Evolutionary conservation across 2,797 vertebrate species (phyloP).

Genomic region (Molossus alvarezi): DNA sequence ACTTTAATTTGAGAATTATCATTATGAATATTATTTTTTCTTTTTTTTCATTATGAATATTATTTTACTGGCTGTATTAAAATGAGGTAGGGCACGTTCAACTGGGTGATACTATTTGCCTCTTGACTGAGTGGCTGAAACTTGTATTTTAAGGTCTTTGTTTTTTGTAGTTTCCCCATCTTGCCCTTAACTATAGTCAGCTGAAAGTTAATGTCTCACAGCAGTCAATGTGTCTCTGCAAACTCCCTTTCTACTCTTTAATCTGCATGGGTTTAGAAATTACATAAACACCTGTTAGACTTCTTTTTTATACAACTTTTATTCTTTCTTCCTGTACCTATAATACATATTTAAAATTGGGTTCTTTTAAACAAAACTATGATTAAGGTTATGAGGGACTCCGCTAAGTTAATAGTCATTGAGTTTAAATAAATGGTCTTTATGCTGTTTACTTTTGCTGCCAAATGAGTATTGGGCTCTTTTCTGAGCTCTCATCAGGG

Average conservation of each 20-base stretch:
- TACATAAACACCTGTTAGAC: conserved; percentile 59
- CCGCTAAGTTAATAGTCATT: conserved; percentile 15
- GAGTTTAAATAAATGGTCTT: conserved; percentile 44
- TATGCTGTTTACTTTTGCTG: conserved; percentile 36
- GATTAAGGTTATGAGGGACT: conserved; percentile 39
- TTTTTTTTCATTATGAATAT: background rate
- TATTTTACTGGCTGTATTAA: conserved; percentile 65
- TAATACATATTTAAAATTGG: conserved; percentile 50
- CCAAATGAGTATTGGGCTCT: background rate
- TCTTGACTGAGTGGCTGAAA: background rate
- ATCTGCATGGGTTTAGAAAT: conserved; percentile 53
- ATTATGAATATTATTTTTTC: conserved; percentile 57
- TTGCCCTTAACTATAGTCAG: background rate
- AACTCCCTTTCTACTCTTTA: conserved; percentile 43
- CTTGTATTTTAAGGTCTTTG: conserved; percentile 48
- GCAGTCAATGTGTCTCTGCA: background rate
- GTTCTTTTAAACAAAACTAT: conserved; percentile 49
- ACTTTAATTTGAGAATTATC: conserved; percentile 60
- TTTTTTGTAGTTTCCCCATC: background rate
- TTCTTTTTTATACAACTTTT: conserved; percentile 55
- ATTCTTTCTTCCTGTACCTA: conserved; percentile 42
- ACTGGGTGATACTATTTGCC: background rate
- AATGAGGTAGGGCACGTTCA: background rate
- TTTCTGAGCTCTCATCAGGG: conserved; percentile 3
- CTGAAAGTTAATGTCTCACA: conserved; percentile 56